Evolutionary conservation across 35 echinoderm and acorn worm species (phyloP).

Genomic region (Heliocidaris tuberculata): DNA sequence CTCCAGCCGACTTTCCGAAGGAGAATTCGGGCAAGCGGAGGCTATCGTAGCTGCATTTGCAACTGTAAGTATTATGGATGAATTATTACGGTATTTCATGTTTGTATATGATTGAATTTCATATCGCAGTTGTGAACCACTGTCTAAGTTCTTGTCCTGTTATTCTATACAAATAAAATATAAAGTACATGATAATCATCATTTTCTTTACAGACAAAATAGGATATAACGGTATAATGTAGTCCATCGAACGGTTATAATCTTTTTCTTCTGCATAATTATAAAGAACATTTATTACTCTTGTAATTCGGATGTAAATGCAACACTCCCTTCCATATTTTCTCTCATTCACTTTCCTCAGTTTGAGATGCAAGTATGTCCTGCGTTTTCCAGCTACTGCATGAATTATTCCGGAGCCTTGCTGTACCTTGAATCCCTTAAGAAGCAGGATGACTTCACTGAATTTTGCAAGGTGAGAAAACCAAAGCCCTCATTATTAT

Average conservation of each 20-base stretch:
- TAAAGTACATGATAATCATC: no score
- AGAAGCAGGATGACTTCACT: conserved; percentile 80
- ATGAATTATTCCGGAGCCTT: conserved; percentile 95
- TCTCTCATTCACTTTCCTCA: conserved; percentile 8
- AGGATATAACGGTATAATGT: no score
- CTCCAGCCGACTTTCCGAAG: conserved; percentile 22
- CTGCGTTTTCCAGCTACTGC: conserved; percentile 89
- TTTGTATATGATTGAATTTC: background rate
- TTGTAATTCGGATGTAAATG: background rate
- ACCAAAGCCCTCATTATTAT: background rate
- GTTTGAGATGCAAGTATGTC: conserved; percentile 83
- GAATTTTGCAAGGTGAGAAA: conserved; percentile 86
- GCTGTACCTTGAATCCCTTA: conserved; percentile 80
- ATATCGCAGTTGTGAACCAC: no score
- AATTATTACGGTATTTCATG: background rate
- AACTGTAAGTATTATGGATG: conserved; percentile 58
- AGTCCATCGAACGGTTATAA: no score
- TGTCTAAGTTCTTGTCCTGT: no score
- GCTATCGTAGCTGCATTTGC: conserved; percentile 69
- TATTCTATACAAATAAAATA: no score
- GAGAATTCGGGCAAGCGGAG: conserved; percentile 69
- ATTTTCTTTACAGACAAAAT: no score
- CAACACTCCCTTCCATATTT: background rate
- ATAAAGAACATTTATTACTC: no score
- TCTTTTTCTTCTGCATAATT: no score